Percentiles rank a stretch among this genome's conserved stretches.
phyloP scores from a whole-genome alignment of 2,113 vertebrate species.

The Myrmophylax atrothorax region DNA sequence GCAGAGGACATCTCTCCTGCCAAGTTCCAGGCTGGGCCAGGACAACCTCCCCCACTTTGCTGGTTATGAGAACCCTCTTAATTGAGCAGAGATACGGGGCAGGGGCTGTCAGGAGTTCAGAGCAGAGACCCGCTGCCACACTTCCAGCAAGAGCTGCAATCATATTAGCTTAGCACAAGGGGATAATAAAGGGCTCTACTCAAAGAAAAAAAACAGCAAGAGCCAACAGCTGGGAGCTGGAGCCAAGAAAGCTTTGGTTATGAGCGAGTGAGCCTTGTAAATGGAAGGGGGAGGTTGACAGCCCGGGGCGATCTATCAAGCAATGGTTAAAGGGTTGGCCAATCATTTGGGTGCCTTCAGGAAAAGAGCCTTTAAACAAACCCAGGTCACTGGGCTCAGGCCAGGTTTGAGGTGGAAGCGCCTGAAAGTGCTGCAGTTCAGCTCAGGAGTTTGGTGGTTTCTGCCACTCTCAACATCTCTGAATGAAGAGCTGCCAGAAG shows the following conservation, averaged over 20 bases:
- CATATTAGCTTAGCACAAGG: background rate
- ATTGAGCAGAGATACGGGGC: background rate
- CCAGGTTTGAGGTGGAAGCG: background rate
- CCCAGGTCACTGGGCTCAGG: background rate
- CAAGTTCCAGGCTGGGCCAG: background rate
- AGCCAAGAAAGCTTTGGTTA: background rate
- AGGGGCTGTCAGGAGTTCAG: background rate
- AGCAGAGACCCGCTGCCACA: background rate
- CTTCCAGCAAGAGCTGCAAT: slow-evolving; percentile 1
- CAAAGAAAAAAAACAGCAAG: background rate
- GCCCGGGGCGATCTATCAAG: background rate
- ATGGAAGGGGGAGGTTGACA: slow-evolving; percentile 16
- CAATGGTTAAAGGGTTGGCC: background rate
- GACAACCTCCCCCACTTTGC: background rate
- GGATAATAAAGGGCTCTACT: slow-evolving; percentile 19
- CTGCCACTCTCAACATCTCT: background rate
- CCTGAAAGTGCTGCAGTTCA: background rate
- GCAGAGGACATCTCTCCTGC: background rate
- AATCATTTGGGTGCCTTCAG: background rate
- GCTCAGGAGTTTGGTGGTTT: background rate
- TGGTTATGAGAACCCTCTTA: background rate
- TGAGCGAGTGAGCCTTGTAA: slow-evolving; percentile 26
- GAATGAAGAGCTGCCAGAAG: background rate
- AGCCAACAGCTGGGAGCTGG: background rate
- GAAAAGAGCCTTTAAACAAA: slow-evolving; percentile 24